Evolutionary conservation across 2,113 vertebrate species (phyloP), one percentile per base, ranked within the genome.

Genomic region (Macaca nemestrina): DNA sequence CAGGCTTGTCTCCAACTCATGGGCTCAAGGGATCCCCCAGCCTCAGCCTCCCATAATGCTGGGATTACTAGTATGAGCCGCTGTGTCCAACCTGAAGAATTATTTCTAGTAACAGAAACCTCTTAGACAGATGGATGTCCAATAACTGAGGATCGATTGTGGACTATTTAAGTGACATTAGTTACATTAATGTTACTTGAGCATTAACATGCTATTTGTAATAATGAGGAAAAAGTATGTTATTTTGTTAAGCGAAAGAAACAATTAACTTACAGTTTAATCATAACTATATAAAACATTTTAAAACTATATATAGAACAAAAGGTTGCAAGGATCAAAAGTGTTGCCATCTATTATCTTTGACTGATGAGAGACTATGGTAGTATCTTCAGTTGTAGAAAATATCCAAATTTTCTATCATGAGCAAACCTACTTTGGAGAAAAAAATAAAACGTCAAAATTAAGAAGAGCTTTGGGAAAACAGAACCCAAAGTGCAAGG

Each of bases 371-470:
- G 16, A 75, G 13, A 25, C 55, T 12, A 82, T n/a, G n/a, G 27
- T 25, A 48, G 13, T 27, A 30, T 57, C 52, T 59, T 81, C 64
- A 59, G 78, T 3, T 50, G 61, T 72, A 80, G 38, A 88, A 93
- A 48, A 72, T 59, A 48, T 75, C 27, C 17, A 25, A 43, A 61
- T n/a, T 89, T 75, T 89, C 43, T 38, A 40, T 11, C 76, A 68
- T 45, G 59, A 84, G 45, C 87, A 84, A 68, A 17, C 22, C 61
- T 84, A 68, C n/a, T 79, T 85, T 67, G 18, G 48, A 17, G 48
- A 90, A 67, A 57, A 43, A 75, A 94, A 84, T 82, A 83, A 90
- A 85, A 84, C 20, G 78, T 82, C 64, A 70, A 79, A 43, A 81
- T 43, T 10, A 57, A 70, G 16, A 81, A 55, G 22, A 92, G 23